Conservation (phyloP, 2,888 invertebrate species). For the Leptopterna dolabrata region DNA sequence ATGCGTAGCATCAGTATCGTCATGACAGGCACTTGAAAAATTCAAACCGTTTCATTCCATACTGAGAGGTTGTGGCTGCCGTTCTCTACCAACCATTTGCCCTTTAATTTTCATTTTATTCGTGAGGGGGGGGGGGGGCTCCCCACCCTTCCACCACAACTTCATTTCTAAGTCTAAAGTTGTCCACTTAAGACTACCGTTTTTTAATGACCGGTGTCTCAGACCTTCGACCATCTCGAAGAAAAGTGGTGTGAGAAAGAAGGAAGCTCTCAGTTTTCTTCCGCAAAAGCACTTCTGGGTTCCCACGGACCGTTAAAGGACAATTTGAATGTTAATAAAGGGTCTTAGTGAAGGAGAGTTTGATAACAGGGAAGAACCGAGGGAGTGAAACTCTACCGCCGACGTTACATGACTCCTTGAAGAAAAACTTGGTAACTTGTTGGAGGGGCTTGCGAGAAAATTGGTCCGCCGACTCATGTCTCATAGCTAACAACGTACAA, state of each 20-base stretch:
- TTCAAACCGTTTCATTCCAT: no score
- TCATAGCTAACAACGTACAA: background rate
- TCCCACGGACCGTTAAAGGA: constrained; percentile 8
- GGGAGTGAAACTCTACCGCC: background rate
- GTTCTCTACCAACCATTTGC: no score
- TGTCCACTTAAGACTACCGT: background rate
- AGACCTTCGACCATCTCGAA: background rate
- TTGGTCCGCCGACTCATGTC: background rate
- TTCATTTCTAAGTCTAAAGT: background rate
- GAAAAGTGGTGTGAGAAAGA: background rate
- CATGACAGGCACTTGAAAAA: no score
- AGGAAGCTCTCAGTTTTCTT: background rate
- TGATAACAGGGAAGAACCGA: background rate
- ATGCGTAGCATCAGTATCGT: no score
- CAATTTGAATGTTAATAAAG: constrained; percentile 42
- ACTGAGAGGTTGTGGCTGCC: no score
- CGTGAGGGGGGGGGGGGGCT: no score
- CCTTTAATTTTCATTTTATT: no score
- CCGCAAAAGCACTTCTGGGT: background rate
- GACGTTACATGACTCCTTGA: background rate
- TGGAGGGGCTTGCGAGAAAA: background rate
- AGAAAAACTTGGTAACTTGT: background rate
- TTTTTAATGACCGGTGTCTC: background rate
- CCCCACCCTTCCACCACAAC: no score
- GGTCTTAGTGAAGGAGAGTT: background rate